A percentile compares a stretch with the other conserved stretches of the same genome.
Evolutionary conservation across 2,113 vertebrate species (phyloP).

Genomic region (Stictonetta naevosa): DNA sequence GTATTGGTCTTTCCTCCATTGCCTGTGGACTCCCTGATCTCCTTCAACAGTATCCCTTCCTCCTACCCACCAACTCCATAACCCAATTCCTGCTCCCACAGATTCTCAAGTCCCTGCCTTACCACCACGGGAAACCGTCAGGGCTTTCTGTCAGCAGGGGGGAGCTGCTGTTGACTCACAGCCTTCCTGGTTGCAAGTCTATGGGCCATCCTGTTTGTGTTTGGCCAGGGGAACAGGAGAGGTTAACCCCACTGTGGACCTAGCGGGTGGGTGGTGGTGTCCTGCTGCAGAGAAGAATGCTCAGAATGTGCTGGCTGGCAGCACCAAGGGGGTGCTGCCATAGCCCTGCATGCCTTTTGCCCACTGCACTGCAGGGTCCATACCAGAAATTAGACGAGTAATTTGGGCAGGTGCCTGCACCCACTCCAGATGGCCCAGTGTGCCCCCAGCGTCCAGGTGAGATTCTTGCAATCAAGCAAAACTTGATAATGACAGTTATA

Average conservation of each 20-base stretch:
- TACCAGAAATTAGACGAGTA: not conserved
- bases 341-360: not conserved
- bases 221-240: not conserved
- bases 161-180: conserved; percentile 18
- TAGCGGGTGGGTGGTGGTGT: not conserved
- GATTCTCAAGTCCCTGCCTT: not conserved
- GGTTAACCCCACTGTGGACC: not conserved
- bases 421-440: not conserved
- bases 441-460: not conserved
- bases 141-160: not conserved
- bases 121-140: accelerated
- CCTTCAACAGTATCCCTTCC: not conserved
- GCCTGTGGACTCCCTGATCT: not conserved
- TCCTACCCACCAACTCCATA: accelerated
- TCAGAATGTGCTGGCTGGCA: not conserved
- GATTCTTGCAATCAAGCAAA: not conserved
- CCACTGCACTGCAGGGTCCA: not conserved
- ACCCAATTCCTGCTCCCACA: not conserved
- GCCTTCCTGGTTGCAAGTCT: conserved; percentile 4
- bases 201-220: not conserved
- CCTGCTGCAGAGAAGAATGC: accelerated
- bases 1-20: not conserved
- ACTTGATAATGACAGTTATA: not conserved
- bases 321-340: no score
- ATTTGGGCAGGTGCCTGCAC: not conserved